Evolutionary conservation across 2,888 invertebrate species (phyloP), one percentile per base, ranked within the genome.

Genomic region (Polietes domitor): DNA sequence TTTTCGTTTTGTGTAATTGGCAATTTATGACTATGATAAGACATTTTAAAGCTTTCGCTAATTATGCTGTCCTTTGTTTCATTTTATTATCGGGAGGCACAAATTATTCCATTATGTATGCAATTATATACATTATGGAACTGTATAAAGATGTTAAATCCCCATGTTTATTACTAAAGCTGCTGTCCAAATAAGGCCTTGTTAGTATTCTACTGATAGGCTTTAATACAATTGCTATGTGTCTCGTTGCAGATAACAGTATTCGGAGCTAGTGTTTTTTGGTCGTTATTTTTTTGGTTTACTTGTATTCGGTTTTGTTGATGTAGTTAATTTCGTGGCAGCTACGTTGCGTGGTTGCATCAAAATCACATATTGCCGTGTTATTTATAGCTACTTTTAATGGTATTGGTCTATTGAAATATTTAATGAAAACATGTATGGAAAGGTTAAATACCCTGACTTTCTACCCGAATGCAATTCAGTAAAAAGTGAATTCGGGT

Each of bases 101-200:
- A 70, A 71, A 77, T 77, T 77, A 77, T 77, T 77, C 70, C 43
- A 70, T 77, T 77, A 61, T 68, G 53, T 43, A 68, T 61, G 77
- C 77, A 47, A 47, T 58, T 61, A 47, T 12, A 47, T 12, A 41
- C 6, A 41, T 47, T 47, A 47, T 47, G 47, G n/a, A n/a, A 15
- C 4, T 47, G 12, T 47, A 47, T 12, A 47, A 47, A 47, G 12
- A n/a, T n/a, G n/a, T 47, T n/a, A 47, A 47, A n/a, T 12, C 2
- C 47, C n/a, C 6, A n/a, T 47, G n/a, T n/a, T 47, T 47, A 47
- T 47, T 12, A 6, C n/a, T n/a, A n/a, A 47, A 47, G 15, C 1
- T 12, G 1, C n/a, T 2, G 47, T n/a, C 47, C 3, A 5, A 47
- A 47, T n/a, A 2, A 47, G 5, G 47, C 12, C 15, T 47, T 47